A percentile compares a stretch with the other conserved stretches of the same genome.
Conservation (phyloP, 2,113 vertebrate genomes). For the Struthidea cinerea region DNA sequence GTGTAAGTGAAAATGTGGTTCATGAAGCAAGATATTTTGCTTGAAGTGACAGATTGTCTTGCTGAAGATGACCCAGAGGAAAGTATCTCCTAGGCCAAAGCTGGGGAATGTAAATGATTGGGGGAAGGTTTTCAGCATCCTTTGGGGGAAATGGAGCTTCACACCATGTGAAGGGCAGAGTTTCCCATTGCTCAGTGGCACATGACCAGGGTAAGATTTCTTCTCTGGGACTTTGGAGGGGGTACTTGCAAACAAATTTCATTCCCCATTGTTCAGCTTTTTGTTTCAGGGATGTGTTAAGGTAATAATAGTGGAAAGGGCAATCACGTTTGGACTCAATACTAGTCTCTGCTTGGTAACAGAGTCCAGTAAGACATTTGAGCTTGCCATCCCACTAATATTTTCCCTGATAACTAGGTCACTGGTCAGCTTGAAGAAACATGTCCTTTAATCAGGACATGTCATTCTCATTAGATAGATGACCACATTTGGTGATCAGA, state of each 20-base stretch:
- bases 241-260: background rate
- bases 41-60: background rate
- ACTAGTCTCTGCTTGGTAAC: background rate
- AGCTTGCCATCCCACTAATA: constrained; percentile 37
- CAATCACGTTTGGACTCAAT: background rate
- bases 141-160: background rate
- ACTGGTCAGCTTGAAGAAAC: constrained; percentile 37
- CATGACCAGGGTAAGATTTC: background rate
- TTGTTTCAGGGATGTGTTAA: background rate
- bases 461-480: background rate
- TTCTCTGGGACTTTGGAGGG: background rate
- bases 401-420: constrained; percentile 51
- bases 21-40: background rate
- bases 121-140: background rate
- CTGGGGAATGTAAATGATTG: background rate
- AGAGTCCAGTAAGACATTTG: background rate
- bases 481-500: background rate
- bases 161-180: background rate
- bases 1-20: background rate
- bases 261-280: background rate
- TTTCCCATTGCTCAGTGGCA: background rate
- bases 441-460: background rate
- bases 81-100: background rate
- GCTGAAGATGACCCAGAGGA: background rate
- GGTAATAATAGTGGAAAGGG: background rate